Conservation (phyloP, 2,888 invertebrate species). For the Biston stratarius region DNA sequence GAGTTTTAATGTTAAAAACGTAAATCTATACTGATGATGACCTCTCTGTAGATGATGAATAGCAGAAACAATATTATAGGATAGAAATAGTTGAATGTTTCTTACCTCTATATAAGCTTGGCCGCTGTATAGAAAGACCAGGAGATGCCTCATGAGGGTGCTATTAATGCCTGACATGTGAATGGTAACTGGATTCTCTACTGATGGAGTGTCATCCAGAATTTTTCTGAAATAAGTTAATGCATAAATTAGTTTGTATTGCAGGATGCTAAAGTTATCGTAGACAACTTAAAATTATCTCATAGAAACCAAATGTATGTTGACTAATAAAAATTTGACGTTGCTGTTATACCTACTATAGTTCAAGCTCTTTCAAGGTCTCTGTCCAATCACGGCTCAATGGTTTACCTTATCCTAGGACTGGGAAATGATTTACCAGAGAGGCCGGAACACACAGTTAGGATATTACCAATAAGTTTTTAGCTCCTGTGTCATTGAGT, state of each 20-base stretch:
- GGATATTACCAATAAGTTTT: too few relatives aligned
- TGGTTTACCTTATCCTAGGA: too few relatives aligned
- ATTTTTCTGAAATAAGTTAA: constrained; percentile 84
- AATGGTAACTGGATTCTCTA: constrained; percentile 91
- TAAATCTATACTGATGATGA: neutral
- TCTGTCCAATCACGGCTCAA: too few relatives aligned
- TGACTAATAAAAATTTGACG: too few relatives aligned
- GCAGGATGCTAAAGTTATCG: neutral
- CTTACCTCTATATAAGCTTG: constrained; percentile 93
- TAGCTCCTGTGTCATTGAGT: too few relatives aligned
- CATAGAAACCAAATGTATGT: too few relatives aligned
- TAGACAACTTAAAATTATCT: too few relatives aligned
- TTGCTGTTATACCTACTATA: too few relatives aligned
- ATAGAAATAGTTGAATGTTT: constrained; percentile 25
- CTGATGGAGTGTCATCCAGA: constrained; percentile 90
- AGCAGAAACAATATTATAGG: too few relatives aligned
- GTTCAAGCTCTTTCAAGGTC: too few relatives aligned
- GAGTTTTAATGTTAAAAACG: neutral
- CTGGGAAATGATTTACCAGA: too few relatives aligned
- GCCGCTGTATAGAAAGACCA: constrained; percentile 94
- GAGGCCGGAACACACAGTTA: too few relatives aligned
- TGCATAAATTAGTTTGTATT: neutral
- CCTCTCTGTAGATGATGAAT: neutral
- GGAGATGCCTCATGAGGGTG: constrained; percentile 92
- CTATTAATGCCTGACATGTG: constrained; percentile 94